Evolutionary conservation across 1,140 invertebrate genomes (phyloP).

Genomic region (Megalopta genalis): DNA sequence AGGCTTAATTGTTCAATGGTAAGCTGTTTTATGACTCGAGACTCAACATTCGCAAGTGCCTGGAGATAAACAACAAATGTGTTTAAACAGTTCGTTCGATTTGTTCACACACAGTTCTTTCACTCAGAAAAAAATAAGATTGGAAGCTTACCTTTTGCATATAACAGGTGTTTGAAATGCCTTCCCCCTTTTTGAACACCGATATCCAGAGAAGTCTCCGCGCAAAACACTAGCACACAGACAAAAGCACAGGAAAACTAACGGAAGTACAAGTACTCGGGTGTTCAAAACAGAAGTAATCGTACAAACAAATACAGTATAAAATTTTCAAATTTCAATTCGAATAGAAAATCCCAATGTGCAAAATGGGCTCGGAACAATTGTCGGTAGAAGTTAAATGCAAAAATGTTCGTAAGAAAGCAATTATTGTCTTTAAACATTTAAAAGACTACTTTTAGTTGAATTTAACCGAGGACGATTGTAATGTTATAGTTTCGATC

Average conservation of each 20-base stretch:
- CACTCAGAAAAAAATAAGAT: neutral
- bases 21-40: neutral
- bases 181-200: neutral
- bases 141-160: neutral
- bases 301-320: neutral
- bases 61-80: neutral
- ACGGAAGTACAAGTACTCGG: neutral
- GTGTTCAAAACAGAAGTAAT: neutral
- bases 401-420: neutral
- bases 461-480: too few species aligned
- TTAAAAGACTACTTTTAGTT: too few species aligned
- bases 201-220: neutral
- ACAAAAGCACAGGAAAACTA: neutral
- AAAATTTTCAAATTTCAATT: neutral
- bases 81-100: neutral
- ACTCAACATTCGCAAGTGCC: neutral
- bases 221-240: neutral
- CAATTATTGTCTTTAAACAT: neutral
- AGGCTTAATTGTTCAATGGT: neutral
- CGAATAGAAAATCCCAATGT: neutral
- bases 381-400: too few species aligned
- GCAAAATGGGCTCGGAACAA: neutral
- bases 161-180: neutral
- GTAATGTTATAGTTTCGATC: too few species aligned
- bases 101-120: neutral